Evolutionary conservation across 1,140 invertebrate species (phyloP).

Genomic region (Drosophila sp.): DNA sequence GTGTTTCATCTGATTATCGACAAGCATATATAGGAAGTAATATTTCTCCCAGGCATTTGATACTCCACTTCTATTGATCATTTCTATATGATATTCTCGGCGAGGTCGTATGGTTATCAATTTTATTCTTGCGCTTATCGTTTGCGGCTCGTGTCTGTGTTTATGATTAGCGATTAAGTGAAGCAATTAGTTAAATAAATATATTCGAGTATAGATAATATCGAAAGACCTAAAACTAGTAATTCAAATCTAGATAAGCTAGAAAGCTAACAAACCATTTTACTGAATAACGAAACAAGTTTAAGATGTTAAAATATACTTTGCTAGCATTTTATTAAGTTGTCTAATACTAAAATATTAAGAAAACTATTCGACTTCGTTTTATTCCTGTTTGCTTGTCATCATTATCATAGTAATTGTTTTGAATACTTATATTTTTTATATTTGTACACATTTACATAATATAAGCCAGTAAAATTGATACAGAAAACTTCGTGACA

Average conservation of each 20-base stretch:
- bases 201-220: slow-evolving; percentile 16
- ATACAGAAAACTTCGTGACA: no score
- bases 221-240: slow-evolving; percentile 17
- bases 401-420: no score
- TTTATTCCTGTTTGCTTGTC: no score
- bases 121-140: slow-evolving; percentile 30
- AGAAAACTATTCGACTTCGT: no score
- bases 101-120: slow-evolving; percentile 44
- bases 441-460: no score
- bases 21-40: slow-evolving; percentile 6
- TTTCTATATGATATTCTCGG: slow-evolving; percentile 25
- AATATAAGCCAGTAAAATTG: no score
- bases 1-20: slow-evolving; percentile 20
- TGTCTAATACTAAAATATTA: background rate
- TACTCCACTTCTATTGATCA: slow-evolving; percentile 3
- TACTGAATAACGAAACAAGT: slow-evolving; percentile 25
- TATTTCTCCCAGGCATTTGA: slow-evolving; percentile 17
- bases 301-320: slow-evolving; percentile 4
- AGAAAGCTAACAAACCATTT: slow-evolving; percentile 18
- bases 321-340: slow-evolving; percentile 1
- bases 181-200: slow-evolving; percentile 28
- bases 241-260: slow-evolving; percentile 29
- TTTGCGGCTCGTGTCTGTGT: background rate
- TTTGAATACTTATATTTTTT: no score
- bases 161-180: slow-evolving; percentile 8